Evolutionary conservation across 2,797 vertebrate species (phyloP).

Genomic region (Crossoptilon crossoptilon): DNA sequence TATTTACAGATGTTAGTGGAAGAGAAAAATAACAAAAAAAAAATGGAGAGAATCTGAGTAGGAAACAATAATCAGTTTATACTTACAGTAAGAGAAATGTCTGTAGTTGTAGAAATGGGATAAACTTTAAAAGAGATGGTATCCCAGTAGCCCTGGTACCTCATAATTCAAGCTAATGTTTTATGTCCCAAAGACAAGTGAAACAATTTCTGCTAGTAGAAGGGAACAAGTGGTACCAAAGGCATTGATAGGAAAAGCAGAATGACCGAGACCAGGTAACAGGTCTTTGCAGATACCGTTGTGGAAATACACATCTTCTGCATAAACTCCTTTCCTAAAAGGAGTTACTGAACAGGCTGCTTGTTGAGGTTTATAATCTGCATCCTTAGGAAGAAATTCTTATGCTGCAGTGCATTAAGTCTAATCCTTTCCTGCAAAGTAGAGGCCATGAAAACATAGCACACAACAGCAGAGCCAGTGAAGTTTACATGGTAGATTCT

Average conservation of each 20-base stretch:
- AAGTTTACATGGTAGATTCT: not conserved
- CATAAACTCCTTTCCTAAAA: not conserved
- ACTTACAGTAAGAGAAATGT: not conserved
- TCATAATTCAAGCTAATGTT: not conserved
- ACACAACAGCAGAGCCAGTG: not conserved
- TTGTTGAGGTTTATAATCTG: not conserved
- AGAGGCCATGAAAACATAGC: not conserved
- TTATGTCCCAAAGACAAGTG: not conserved
- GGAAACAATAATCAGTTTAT: not conserved
- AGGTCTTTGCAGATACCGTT: not conserved
- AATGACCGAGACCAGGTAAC: not conserved
- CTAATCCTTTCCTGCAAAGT: not conserved
- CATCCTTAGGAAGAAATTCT: not conserved
- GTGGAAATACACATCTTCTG: not conserved
- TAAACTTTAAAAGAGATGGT: not conserved
- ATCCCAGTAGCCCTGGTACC: not conserved
- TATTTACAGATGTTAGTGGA: not conserved
- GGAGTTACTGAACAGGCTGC: not conserved
- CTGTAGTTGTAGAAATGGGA: not conserved
- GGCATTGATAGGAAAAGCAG: not conserved
- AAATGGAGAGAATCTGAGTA: not conserved
- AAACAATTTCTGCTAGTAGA: not conserved
- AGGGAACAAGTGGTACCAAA: not conserved
- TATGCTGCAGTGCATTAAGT: not conserved
- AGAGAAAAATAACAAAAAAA: not conserved